A percentile compares a stretch with the other conserved stretches of the same genome.
These are phyloP conservation scores for Cyclargus thomasi DNA, from an alignment of 1,140 invertebrate genomes.

Conservation along the genomic window DNA sequence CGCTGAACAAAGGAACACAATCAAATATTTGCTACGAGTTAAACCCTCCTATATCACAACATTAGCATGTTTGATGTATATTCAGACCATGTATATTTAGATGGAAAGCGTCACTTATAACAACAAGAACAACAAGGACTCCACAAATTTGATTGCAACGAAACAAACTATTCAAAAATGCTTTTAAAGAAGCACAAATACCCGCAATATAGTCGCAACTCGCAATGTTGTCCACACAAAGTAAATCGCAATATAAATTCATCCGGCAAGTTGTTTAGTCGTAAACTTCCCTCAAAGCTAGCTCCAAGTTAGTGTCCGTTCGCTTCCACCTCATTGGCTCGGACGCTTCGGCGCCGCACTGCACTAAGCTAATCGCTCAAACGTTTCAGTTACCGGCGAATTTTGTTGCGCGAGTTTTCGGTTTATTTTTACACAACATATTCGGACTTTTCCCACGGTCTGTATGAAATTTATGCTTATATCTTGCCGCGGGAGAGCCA, in stretches of 20 bases:
- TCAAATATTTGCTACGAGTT: not conserved
- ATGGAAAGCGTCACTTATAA: too few relatives aligned
- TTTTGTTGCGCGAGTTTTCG: not conserved
- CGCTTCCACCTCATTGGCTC: not conserved
- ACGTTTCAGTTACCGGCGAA: not conserved
- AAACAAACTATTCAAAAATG: not conserved
- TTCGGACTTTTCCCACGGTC: not conserved
- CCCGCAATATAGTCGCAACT: not conserved
- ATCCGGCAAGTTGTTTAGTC: not conserved
- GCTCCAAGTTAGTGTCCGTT: not conserved
- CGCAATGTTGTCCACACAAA: not conserved
- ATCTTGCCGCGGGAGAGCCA: too few relatives aligned
- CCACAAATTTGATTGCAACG: too few relatives aligned
- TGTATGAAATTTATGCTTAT: not conserved
- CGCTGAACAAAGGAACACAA: not conserved
- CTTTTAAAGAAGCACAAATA: not conserved
- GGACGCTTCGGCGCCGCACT: not conserved
- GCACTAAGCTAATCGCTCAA: not conserved
- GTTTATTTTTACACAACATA: not conserved
- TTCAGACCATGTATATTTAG: too few relatives aligned
- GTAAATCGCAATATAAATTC: not conserved
- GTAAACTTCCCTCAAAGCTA: not conserved
- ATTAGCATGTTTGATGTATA: too few relatives aligned
- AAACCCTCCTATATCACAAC: too few relatives aligned
- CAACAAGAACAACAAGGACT: too few relatives aligned